Evolutionary conservation across 2,113 vertebrate genomes (phyloP).

Genomic region (Pygoscelis antarcticus): DNA sequence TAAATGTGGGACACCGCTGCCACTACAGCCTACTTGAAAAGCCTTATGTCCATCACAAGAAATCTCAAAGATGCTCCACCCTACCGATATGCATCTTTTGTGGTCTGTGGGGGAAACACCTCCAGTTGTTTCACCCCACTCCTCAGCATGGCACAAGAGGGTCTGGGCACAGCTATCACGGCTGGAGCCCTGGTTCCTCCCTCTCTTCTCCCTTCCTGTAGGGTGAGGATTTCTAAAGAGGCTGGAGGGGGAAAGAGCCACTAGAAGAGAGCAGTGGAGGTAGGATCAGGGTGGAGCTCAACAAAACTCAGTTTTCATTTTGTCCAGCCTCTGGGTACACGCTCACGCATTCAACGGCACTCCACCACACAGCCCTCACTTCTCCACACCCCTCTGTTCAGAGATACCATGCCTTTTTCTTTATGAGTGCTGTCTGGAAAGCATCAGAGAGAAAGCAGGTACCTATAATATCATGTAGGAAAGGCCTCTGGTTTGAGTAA

Average conservation of each 20-base stretch:
- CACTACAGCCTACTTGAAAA: neutral
- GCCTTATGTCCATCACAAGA: neutral
- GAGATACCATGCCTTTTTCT: neutral
- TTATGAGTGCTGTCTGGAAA: neutral
- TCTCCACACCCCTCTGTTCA: neutral
- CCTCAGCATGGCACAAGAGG: neutral
- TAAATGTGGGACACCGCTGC: neutral
- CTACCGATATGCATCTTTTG: accelerated
- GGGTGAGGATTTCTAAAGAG: neutral
- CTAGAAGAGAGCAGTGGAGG: neutral
- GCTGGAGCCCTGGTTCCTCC: too few species aligned
- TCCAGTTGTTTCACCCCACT: neutral
- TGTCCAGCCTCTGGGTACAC: neutral
- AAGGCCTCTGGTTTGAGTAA: neutral
- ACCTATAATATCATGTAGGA: neutral
- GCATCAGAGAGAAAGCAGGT: neutral
- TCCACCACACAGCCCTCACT: neutral
- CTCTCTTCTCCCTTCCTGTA: neutral
- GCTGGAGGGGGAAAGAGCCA: neutral
- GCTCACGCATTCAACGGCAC: accelerated
- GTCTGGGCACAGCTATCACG: neutral
- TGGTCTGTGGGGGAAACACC: neutral
- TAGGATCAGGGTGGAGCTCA: neutral
- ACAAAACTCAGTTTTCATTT: neutral
- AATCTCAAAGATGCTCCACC: neutral